Evolutionary conservation across 2,888 invertebrate genomes (phyloP).

Genomic region (Stramonita haemastoma): DNA sequence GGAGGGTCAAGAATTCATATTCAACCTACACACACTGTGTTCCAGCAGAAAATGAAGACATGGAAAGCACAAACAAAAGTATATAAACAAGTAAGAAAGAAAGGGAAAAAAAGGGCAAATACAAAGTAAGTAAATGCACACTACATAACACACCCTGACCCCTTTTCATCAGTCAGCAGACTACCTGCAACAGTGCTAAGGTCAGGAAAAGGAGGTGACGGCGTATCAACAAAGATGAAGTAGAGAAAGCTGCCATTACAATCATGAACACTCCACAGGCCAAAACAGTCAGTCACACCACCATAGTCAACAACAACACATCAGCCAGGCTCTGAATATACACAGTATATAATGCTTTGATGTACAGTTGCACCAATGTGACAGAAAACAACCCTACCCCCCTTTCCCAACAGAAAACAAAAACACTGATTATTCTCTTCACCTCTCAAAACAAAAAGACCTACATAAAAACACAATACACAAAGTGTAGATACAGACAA

Average conservation of each 20-base stretch:
- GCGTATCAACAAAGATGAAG: background rate
- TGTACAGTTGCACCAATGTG: background rate
- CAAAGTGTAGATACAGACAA: no score
- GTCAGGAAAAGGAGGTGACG: background rate
- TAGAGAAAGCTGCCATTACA: constrained; percentile 19
- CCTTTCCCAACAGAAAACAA: no score
- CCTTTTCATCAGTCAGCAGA: background rate
- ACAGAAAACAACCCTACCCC: no score
- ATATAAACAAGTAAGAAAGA: no score
- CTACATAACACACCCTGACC: no score
- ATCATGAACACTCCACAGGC: constrained; percentile 10
- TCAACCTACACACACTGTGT: no score
- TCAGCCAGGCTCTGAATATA: constrained; percentile 9
- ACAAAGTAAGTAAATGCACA: no score
- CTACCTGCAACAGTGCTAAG: background rate
- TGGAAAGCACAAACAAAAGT: background rate
- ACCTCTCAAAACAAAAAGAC: no score
- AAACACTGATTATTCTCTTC: no score
- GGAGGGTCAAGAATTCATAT: no score
- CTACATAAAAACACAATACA: no score
- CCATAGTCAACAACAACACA: background rate
- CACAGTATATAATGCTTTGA: background rate
- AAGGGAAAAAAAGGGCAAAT: no score
- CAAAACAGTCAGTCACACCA: background rate
- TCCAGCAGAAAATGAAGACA: background rate